Conservation (phyloP, 1,140 invertebrate genomes). For the Drosophila sproati region DNA sequence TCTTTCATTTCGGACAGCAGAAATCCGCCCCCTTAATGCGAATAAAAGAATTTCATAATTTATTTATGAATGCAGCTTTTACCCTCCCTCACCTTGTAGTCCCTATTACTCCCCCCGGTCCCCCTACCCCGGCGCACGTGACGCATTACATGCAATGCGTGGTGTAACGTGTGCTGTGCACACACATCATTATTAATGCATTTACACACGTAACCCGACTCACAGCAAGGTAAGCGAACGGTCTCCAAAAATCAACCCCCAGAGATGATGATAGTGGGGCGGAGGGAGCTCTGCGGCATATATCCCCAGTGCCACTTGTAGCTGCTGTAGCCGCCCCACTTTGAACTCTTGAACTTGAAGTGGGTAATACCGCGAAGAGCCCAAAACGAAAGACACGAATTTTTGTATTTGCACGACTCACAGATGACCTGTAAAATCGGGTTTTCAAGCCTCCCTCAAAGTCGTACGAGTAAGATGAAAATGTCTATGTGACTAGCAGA, state of each 20-base stretch:
- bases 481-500: no score
- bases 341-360: slow-evolving; percentile 58
- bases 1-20: slow-evolving; percentile 11
- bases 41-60: slow-evolving; percentile 47
- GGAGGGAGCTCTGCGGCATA: slow-evolving; percentile 9
- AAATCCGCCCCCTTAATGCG: slow-evolving; percentile 40
- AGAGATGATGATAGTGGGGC: neutral
- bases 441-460: no score
- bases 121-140: slow-evolving; percentile 33
- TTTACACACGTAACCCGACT: slow-evolving; percentile 57
- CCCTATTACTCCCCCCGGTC: neutral
- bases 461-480: no score
- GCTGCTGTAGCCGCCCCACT: slow-evolving; percentile 19
- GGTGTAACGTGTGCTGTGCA: slow-evolving; percentile 63
- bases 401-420: neutral
- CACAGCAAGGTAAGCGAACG: neutral
- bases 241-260: slow-evolving; percentile 37
- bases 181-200: slow-evolving; percentile 81
- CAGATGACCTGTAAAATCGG: neutral
- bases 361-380: slow-evolving; percentile 14
- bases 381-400: slow-evolving; percentile 6
- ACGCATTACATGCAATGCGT: slow-evolving; percentile 72
- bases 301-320: slow-evolving; percentile 58
- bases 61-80: slow-evolving; percentile 44
- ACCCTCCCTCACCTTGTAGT: neutral